phyloP scores from a whole-genome alignment of 2,888 invertebrate species.

The Sesamia inferens region DNA sequence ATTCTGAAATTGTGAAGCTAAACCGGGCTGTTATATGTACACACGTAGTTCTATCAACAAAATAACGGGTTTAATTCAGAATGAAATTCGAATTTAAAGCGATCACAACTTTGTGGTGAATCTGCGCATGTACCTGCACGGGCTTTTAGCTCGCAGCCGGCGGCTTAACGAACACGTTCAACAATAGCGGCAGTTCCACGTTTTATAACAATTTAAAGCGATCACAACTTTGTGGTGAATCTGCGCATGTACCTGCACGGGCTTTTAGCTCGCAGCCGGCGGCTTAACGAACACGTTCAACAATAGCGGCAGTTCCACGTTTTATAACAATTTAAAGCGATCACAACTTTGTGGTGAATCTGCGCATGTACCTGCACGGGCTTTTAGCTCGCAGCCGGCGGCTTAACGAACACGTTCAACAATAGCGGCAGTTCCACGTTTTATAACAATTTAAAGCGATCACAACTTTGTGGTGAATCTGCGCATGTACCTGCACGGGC shows the following conservation, averaged over 20 bases:
- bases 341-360: constrained; percentile 31
- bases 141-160: no score
- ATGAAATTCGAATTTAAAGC: constrained; percentile 19
- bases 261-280: no score
- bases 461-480: constrained; percentile 25
- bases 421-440: neutral
- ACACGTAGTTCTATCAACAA: neutral
- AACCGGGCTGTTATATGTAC: neutral
- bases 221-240: constrained; percentile 35
- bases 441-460: constrained; percentile 33
- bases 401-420: constrained; percentile 22
- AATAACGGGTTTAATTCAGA: constrained; percentile 12
- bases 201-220: constrained; percentile 16
- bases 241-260: neutral
- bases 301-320: neutral
- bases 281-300: constrained; percentile 22
- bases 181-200: neutral
- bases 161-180: constrained; percentile 22
- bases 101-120: constrained; percentile 36
- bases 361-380: neutral
- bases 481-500: neutral
- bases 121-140: neutral
- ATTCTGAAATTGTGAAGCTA: constrained; percentile 12
- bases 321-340: constrained; percentile 26
- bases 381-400: no score